Base-by-base conservation (phyloP, 1,140 invertebrate species). In the Agrilus planipennis region DNA sequence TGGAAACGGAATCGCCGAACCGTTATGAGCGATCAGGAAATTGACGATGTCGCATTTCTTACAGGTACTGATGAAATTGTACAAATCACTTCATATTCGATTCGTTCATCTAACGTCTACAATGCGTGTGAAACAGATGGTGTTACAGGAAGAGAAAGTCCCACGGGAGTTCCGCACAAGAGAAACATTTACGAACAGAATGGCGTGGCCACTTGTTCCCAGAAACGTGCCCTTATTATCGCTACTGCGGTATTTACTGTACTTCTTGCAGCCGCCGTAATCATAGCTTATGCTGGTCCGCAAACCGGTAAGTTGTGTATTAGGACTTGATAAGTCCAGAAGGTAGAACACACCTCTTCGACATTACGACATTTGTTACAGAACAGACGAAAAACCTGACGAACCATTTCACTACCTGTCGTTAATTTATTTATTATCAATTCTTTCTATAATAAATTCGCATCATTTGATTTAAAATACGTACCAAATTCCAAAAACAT, bases 31-130 rank as follows among this genome's bases (percentile, higher is more conserved):
- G 86, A 90, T 57, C 84, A 86, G 61, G 87, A 92, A 73, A 76
- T 91, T 52, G 88, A 90, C 62, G 87, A 92, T 70, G 86, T 89
- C 54, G 86, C 87, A 22, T 90, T 90, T 69, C 68, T 90, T 57
- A 89, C 87, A 72, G 87, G 86, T 86, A 64, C 54, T 55, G 51
- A 51, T 55, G 41, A 53, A 48, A 42, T 41, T 42, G 50, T 50
- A 45, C 49, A 58, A 53, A 53, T 58, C 48, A 58, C 52, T 42
- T 54, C 54, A 45, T 52, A 53, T 45, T 54, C 51, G 46, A 51
- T 54, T 45, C 47, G 56, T 49, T 54, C 53, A 44, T 49, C 51
- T 41, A 37, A 47, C 36, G 49, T 57, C 45, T 48, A 61, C 61
- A 52, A 58, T 40, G 47, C 54, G 47, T 57, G 55, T 58, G 54